These are phyloP conservation scores for Okamejei kenojei DNA, from an alignment of 2,797 vertebrate species.

Conservation along the genomic window DNA sequence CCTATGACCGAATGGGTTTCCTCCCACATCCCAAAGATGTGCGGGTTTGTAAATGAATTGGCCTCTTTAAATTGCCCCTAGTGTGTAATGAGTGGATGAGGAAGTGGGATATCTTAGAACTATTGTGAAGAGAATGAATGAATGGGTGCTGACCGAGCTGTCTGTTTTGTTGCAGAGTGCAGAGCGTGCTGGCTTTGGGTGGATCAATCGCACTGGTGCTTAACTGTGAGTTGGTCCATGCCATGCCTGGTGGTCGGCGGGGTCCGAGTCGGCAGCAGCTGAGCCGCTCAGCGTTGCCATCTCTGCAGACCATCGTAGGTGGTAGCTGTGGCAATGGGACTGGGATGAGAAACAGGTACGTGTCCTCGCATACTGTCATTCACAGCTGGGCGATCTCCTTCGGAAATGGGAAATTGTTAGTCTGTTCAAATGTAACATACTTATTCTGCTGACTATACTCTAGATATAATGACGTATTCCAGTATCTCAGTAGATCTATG, in stretches of 20 bases:
- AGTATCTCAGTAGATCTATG: background rate
- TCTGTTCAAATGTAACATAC: background rate
- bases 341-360: constrained; percentile 83
- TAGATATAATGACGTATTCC: background rate
- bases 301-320: constrained; percentile 91
- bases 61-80: no score
- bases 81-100: no score
- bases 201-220: constrained; percentile 22
- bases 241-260: constrained; percentile 99
- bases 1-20: no score
- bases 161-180: constrained; percentile 24
- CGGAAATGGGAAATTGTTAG: background rate
- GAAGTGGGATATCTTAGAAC: no score
- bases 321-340: constrained; percentile 83
- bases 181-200: background rate
- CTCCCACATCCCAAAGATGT: no score
- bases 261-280: constrained; percentile 98
- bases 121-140: no score
- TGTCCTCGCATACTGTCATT: background rate
- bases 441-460: background rate
- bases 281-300: constrained; percentile 93
- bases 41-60: no score
- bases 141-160: background rate
- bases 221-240: constrained; percentile 13
- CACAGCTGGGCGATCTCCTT: background rate